Percentiles rank a stretch among this genome's conserved stretches.
Evolutionary conservation across 1,140 invertebrate species (phyloP).

Genomic region (Riptortus pedestris): DNA sequence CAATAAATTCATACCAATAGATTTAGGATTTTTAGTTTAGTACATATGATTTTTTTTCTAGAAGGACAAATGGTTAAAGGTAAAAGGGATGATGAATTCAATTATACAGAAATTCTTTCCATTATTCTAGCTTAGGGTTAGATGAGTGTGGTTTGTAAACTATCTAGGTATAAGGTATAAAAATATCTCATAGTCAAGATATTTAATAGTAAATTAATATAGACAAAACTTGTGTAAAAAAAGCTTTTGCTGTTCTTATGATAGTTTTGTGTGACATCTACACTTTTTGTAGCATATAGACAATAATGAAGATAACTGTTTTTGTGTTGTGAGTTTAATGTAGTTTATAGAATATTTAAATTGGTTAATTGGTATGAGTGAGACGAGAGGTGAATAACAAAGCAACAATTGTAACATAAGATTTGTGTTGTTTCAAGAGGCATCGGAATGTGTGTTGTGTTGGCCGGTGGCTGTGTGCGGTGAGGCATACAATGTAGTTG

Average conservation of each 20-base stretch:
- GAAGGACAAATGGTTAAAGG: neutral
- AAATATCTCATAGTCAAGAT: neutral
- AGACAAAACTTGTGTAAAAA: neutral
- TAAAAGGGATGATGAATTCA: neutral
- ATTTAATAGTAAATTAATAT: neutral
- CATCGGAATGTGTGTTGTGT: conserved; percentile 17
- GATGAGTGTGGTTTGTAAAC: conserved; percentile 1
- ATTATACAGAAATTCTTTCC: neutral
- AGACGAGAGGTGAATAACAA: too few species aligned
- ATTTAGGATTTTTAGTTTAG: conserved; percentile 15
- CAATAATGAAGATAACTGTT: conserved; percentile 2
- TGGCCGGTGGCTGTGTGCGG: conserved; percentile 24
- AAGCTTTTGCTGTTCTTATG: neutral
- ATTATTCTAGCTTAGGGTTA: neutral
- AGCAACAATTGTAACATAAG: neutral
- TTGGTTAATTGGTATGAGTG: too few species aligned
- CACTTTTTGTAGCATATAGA: conserved; percentile 10
- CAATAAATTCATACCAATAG: neutral
- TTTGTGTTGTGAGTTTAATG: neutral
- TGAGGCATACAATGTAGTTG: conserved; percentile 11
- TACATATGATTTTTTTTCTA: conserved; percentile 1
- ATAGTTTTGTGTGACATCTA: conserved; percentile 1
- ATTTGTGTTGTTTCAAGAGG: conserved; percentile 23
- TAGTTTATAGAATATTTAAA: conserved; percentile 1
- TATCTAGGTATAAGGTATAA: neutral